Evolutionary conservation across 2,888 invertebrate species (phyloP).

Genomic region (Operophtera brumata): DNA sequence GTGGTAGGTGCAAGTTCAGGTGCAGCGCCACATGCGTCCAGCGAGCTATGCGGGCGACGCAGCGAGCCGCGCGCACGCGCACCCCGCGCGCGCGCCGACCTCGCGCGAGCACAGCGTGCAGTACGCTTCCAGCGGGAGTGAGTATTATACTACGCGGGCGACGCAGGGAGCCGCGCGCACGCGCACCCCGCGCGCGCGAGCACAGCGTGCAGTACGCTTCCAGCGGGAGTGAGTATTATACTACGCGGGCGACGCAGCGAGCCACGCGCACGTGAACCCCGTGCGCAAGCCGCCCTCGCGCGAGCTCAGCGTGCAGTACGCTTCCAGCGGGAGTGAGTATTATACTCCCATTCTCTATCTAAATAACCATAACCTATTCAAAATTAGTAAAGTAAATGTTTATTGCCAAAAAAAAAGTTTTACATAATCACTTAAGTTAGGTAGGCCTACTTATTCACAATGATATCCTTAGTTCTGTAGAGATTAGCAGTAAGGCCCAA

Average conservation of each 20-base stretch:
- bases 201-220: slow-evolving; percentile 61
- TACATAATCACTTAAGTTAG: too few species aligned
- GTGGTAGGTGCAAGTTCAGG: slow-evolving; percentile 48
- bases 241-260: slow-evolving; percentile 63
- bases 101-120: slow-evolving; percentile 55
- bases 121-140: slow-evolving; percentile 85
- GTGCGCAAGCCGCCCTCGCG: slow-evolving; percentile 40
- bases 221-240: too few species aligned
- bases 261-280: slow-evolving; percentile 28
- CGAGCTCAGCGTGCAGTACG: slow-evolving; percentile 73
- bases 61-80: slow-evolving; percentile 34
- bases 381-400: too few species aligned
- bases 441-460: too few species aligned
- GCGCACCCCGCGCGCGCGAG: slow-evolving; percentile 38
- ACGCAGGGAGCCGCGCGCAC: slow-evolving; percentile 41
- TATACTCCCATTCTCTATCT: not conserved
- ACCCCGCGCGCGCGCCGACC: slow-evolving; percentile 36
- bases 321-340: slow-evolving; percentile 84
- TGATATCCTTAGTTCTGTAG: too few species aligned
- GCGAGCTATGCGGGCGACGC: slow-evolving; percentile 71
- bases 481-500: too few species aligned
- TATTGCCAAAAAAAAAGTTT: too few species aligned
- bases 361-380: too few species aligned
- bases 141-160: slow-evolving; percentile 74
- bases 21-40: slow-evolving; percentile 61